A percentile compares a stretch with the other conserved stretches of the same genome.
These are phyloP conservation scores for Phaonia tiefii DNA, from an alignment of 2,888 invertebrate genomes.

Conservation along the genomic window DNA sequence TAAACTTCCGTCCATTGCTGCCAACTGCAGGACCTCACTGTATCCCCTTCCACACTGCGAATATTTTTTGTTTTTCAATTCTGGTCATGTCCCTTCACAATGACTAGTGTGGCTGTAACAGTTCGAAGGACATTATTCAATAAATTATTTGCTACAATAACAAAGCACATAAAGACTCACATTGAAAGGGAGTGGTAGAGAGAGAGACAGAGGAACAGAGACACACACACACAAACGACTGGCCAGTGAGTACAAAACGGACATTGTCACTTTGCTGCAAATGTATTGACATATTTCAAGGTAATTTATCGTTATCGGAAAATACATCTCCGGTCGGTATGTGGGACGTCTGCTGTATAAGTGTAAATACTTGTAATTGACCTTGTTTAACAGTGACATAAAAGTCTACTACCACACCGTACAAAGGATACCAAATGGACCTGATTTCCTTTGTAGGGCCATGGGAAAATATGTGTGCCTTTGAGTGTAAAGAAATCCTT, in stretches of 20 bases:
- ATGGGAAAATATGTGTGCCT: slow-evolving; percentile 18
- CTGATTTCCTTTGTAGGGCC: not conserved
- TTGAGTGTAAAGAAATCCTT: not conserved
- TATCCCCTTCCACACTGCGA: too few relatives aligned
- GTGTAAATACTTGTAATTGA: slow-evolving; percentile 32
- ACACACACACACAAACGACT: too few relatives aligned
- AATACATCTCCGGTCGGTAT: not conserved
- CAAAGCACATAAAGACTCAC: not conserved
- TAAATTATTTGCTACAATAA: slow-evolving; percentile 13
- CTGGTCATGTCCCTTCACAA: too few relatives aligned
- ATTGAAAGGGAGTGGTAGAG: slow-evolving; percentile 27
- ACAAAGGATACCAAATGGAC: not conserved
- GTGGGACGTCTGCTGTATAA: not conserved
- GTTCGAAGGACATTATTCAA: slow-evolving; percentile 18
- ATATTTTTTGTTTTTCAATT: too few relatives aligned
- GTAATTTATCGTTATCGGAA: slow-evolving; percentile 24
- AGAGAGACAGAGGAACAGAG: too few relatives aligned
- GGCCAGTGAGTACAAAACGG: slow-evolving; percentile 20
- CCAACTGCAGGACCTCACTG: too few relatives aligned
- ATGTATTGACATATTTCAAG: slow-evolving; percentile 40
- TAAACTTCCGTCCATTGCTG: slow-evolving; percentile 31
- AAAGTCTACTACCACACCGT: too few relatives aligned
- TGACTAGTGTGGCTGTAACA: too few relatives aligned
- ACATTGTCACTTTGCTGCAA: slow-evolving; percentile 36
- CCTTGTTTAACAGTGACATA: slow-evolving; percentile 5